Conservation (phyloP, 1,140 invertebrate genomes). For the Drosophila ohnishii region DNA sequence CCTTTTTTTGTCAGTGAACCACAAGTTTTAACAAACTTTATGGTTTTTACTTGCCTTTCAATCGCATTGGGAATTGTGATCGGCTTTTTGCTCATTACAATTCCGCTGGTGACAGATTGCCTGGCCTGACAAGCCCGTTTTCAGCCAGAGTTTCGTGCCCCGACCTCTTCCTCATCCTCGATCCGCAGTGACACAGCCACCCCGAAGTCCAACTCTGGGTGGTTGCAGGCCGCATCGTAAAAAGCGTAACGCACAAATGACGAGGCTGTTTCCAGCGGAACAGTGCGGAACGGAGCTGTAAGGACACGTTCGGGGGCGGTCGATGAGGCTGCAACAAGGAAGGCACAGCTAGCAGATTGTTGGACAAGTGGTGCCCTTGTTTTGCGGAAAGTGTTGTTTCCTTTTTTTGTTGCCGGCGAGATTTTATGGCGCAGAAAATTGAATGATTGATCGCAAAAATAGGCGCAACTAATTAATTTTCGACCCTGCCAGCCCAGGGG, state of each 20-base stretch:
- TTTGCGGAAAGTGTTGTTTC: constrained; percentile 40
- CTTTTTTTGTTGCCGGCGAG: constrained; percentile 33
- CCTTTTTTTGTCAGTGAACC: not conserved
- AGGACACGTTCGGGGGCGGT: constrained; percentile 19
- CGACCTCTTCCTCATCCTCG: not conserved
- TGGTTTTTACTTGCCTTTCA: not conserved
- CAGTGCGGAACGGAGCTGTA: constrained; percentile 21
- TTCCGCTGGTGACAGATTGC: constrained; percentile 67
- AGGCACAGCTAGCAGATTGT: constrained; percentile 24
- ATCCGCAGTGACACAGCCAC: constrained; percentile 6
- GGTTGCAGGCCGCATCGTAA: constrained; percentile 47
- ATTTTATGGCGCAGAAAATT: constrained; percentile 79
- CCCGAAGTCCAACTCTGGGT: constrained; percentile 14
- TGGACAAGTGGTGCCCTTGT: constrained; percentile 63
- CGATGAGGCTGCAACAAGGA: constrained; percentile 42
- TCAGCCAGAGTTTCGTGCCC: not conserved
- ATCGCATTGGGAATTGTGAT: constrained; percentile 20
- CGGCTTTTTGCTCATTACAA: constrained; percentile 31
- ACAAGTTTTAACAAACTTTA: not conserved
- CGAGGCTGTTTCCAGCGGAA: constrained; percentile 49
- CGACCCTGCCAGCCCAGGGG: constrained; percentile 36
- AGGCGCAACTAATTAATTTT: constrained; percentile 79
- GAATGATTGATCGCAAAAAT: constrained; percentile 77
- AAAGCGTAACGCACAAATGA: constrained; percentile 70
- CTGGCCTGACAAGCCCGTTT: constrained; percentile 15